Conservation (phyloP, 2,113 vertebrate genomes). For the Cervus canadensis region DNA sequence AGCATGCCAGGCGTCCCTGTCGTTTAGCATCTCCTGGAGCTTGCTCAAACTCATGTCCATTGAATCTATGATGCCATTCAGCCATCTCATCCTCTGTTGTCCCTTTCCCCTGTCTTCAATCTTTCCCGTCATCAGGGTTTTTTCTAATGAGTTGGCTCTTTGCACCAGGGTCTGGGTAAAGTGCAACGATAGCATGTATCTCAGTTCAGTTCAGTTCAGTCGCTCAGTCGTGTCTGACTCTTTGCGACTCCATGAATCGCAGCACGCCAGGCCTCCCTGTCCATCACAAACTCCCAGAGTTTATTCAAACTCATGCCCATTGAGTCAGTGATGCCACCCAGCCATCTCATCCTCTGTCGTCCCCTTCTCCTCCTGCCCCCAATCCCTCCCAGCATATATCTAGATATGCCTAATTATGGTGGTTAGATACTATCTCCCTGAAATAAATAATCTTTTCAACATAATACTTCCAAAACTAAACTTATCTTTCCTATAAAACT, state of each 20-base stretch:
- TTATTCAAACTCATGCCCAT: too few species aligned
- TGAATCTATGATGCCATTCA: neutral
- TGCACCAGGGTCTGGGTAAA: neutral
- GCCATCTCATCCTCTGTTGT: neutral
- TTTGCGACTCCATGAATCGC: rapidly evolving
- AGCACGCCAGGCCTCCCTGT: too few species aligned
- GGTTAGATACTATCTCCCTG: neutral
- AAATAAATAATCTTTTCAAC: neutral
- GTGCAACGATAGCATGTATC: neutral
- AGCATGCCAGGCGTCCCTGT: neutral
- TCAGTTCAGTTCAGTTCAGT: too few species aligned
- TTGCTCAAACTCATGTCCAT: neutral
- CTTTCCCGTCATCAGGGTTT: neutral
- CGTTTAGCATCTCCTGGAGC: neutral
- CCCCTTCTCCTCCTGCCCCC: too few species aligned
- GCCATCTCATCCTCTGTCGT: too few species aligned
- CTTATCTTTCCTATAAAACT: neutral
- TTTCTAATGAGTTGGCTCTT: neutral
- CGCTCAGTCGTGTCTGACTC: rapidly evolving
- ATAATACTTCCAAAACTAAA: neutral
- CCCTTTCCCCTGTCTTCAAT: neutral
- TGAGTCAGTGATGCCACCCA: too few species aligned
- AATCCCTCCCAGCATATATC: neutral
- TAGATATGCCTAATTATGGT: neutral
- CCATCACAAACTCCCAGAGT: too few species aligned